Percentiles rank a stretch among this genome's conserved stretches.
Conservation (phyloP, 2,113 vertebrate species). For the Oncorhynchus tshawytscha region DNA sequence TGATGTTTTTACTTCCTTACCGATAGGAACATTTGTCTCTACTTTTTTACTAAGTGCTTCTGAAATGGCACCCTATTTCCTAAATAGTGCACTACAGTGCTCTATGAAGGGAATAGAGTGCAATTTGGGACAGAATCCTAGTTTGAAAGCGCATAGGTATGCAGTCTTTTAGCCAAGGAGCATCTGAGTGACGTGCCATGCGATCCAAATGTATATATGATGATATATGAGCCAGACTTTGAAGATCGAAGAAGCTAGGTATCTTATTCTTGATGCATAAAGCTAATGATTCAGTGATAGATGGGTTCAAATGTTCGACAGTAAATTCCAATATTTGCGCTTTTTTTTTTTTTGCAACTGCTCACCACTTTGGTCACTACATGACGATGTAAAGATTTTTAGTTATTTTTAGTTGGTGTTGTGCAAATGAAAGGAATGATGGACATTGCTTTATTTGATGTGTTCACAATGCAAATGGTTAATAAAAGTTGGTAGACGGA, state of each 20-base stretch:
- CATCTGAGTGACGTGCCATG: not conserved
- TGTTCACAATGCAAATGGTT: constrained; percentile 53
- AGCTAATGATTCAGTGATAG: not conserved
- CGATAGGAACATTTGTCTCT: not conserved
- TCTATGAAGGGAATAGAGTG: not conserved
- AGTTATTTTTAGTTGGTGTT: constrained; percentile 46
- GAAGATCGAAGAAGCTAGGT: constrained; percentile 1
- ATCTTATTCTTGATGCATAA: constrained; percentile 29
- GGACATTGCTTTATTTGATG: constrained; percentile 42
- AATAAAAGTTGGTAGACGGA: constrained; percentile 61
- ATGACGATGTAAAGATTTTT: constrained; percentile 22
- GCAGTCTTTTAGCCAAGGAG: not conserved
- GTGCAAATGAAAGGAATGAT: constrained; percentile 43
- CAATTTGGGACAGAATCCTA: not conserved
- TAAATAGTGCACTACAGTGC: no score
- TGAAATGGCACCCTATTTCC: no score
- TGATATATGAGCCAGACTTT: constrained; percentile 29
- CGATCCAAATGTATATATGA: constrained; percentile 56
- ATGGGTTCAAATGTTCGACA: constrained; percentile 7
- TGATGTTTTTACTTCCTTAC: constrained; percentile 11
- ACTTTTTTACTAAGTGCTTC: not conserved
- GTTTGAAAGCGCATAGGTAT: not conserved
- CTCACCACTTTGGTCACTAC: constrained; percentile 38
- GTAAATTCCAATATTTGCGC: not conserved
- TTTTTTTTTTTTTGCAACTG: constrained; percentile 19